Base-by-base conservation (phyloP, 53 echinoderm and acorn worm genomes). In the Paracentrotus lividus region DNA sequence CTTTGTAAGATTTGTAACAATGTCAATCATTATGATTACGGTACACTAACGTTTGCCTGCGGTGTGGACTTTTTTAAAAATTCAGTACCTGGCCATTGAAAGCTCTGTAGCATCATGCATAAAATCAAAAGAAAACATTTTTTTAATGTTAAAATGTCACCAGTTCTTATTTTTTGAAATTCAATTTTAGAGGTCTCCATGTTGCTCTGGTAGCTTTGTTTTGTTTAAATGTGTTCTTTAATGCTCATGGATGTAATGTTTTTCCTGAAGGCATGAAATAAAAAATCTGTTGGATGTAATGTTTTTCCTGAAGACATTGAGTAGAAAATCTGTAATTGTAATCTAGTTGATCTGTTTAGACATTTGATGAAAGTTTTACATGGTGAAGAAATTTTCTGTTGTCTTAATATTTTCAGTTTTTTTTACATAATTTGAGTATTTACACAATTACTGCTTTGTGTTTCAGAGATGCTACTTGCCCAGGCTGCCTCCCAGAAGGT, bases 401-500 rank as follows among this genome's bases (percentile, higher is more conserved):
- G n/a, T 8, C 13, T 29, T 29, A 7, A 29, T 27, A 64, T 64
- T 5, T 29, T 31, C 27, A 64, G 64, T 10, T 64, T 15, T 6
- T 1, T 23, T n/a, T n/a, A n/a, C n/a, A n/a, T n/a, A n/a, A n/a
- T n/a, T n/a, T n/a, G n/a, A n/a, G n/a, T n/a, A n/a, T n/a, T n/a
- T n/a, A n/a, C n/a, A n/a, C n/a, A 59, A 21, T 27, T 27, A 64
- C 31, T 72, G 34, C 16, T 26, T 43, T 47, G 2, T 49, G 0
- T 81, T 42, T 36, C 92, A 92, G 95, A 95, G 87, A 99, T 97
- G 93, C 75, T 97, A 36, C 95, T 96, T 49, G 96, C 97, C 66
- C 99, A 99, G 93, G 94, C 96, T 20, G 95, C 96, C 58, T 88
- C 94, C 69, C 96, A 97, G 93, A 99, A 99, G 93, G 97, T 96